These are phyloP conservation scores for Hippoglossus stenolepis DNA, from an alignment of 2,113 vertebrate genomes.

Conservation along the genomic window DNA sequence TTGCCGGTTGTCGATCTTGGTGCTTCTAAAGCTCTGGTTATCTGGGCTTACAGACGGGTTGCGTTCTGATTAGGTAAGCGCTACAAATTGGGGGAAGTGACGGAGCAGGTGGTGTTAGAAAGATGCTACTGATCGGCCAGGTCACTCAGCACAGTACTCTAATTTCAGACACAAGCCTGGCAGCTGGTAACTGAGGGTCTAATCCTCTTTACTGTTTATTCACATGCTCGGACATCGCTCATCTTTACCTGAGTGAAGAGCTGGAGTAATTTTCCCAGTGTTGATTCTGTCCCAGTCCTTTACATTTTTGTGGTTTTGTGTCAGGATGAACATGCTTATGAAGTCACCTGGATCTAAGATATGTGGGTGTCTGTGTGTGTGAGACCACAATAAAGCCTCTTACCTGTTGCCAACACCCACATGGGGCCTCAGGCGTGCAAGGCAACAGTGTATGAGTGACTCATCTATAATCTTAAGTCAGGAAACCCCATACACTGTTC, in stretches of 20 bases:
- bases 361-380: neutral
- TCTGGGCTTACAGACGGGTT: slow-evolving; percentile 47
- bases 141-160: slow-evolving; percentile 42
- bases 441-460: neutral
- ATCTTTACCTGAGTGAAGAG: slow-evolving; percentile 23
- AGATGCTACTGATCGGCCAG: slow-evolving; percentile 43
- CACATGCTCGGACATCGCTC: slow-evolving; percentile 29
- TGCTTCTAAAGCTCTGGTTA: slow-evolving; percentile 39
- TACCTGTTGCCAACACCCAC: neutral
- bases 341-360: neutral
- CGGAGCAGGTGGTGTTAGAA: slow-evolving; percentile 38
- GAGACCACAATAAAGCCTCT: neutral
- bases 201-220: slow-evolving; percentile 72
- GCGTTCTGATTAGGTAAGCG: slow-evolving; percentile 38
- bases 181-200: slow-evolving; percentile 41
- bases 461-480: neutral
- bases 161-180: slow-evolving; percentile 58
- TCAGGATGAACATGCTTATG: neutral
- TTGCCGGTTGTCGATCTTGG: slow-evolving; percentile 11
- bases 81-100: slow-evolving; percentile 21
- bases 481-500: neutral
- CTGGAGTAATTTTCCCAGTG: neutral
- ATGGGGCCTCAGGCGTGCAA: neutral
- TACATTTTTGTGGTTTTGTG: neutral
- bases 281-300: neutral